Evolutionary conservation across 2,888 invertebrate species (phyloP), one percentile per base, ranked within the genome.

Genomic region (Drosophila robusta): DNA sequence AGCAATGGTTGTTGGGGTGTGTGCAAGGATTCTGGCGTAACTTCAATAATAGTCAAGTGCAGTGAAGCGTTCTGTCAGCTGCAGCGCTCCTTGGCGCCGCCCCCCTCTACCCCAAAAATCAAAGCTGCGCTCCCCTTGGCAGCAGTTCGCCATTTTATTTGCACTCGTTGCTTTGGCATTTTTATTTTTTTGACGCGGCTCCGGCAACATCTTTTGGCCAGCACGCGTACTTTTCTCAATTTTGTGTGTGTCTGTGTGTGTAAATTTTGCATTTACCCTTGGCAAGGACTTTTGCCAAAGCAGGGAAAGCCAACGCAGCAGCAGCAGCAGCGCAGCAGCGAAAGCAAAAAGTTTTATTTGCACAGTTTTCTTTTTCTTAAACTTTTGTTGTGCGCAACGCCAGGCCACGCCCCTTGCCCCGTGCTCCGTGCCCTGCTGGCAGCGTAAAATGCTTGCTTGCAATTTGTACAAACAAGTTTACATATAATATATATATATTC

Each of bases 231-330:
- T 74, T 74, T 61, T 67, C 71, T 67, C 71, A 74, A 57, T 63
- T 75, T 54, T 54, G 44, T 42, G 44, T 50, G 42, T 49, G 60
- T 73, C 63, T 63, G 41, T 63, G 50, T 58, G 64, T 68, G 67
- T 76, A 78, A 88, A 83, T 87, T 90, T 90, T 90, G 90, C 89
- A 90, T 90, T 89, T 90, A 89, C 89, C 89, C 89, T 90, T 89
- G 89, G 90, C 89, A 89, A 90, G 89, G 89, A 89, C 89, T 90
- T 89, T 78, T 81, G 67, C 69, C 67, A 86, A 79, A 67, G 73
- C 65, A 52, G 60, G 56, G 57, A 69, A 80, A 80, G 66, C 73
- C 42, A 84, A 68, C 70, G 67, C 65, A 70, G 60, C 58, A 60
- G 38, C 51, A 56, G 51, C 44, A 61, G 47, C 46, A 57, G 18